These are phyloP conservation scores for Girardia tigrina DNA, from an alignment of 2,888 invertebrate species.

Conservation along the genomic window DNA sequence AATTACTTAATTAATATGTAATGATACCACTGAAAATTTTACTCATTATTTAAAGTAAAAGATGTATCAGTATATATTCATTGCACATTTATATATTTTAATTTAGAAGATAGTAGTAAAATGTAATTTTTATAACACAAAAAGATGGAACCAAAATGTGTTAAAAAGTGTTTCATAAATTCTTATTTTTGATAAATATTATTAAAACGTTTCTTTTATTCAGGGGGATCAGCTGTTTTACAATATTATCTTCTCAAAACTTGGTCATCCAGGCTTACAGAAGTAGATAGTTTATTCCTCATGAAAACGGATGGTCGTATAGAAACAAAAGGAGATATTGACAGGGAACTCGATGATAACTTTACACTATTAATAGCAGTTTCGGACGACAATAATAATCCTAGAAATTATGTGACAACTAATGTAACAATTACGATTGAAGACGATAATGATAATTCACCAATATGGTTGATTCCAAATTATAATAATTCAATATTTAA, in stretches of 20 bases:
- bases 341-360: conserved; percentile 2
- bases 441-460: not conserved
- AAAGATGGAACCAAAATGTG: too few relatives aligned
- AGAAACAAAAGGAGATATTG: not conserved
- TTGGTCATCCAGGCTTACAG: not conserved
- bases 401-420: not conserved
- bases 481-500: not conserved
- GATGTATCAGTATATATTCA: too few relatives aligned
- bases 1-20: too few relatives aligned
- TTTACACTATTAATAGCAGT: not conserved
- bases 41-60: too few relatives aligned
- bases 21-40: too few relatives aligned
- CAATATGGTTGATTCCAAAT: not conserved
- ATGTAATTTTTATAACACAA: too few relatives aligned
- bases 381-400: not conserved
- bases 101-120: too few relatives aligned
- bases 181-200: too few relatives aligned
- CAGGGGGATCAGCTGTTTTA: not conserved
- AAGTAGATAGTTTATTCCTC: not conserved
- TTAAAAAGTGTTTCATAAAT: too few relatives aligned
- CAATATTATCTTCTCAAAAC: not conserved
- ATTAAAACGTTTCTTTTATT: too few relatives aligned
- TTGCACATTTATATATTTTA: too few relatives aligned
- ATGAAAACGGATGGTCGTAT: not conserved
- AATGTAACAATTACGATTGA: not conserved